phyloP scores from a whole-genome alignment of 35 echinoderm and acorn worm species.

The Eucidaris tribuloides region DNA sequence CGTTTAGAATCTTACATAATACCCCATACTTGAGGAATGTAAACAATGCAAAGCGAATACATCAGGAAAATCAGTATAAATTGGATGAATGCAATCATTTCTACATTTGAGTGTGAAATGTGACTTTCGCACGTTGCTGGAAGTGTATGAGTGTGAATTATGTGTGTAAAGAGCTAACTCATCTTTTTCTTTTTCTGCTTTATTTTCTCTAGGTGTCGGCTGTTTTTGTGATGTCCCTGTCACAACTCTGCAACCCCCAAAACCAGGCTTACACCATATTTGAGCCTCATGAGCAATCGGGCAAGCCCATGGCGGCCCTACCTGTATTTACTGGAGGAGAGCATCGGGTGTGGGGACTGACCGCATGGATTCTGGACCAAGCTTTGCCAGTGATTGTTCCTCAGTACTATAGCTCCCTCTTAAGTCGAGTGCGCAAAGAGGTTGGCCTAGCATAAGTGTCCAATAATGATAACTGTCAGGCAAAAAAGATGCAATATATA shows the following conservation, averaged over 20 bases:
- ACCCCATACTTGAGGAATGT: too few relatives aligned
- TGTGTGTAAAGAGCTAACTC: too few relatives aligned
- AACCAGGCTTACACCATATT: slow-evolving; percentile 32
- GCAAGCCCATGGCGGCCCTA: not conserved
- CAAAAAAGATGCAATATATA: too few relatives aligned
- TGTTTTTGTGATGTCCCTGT: slow-evolving; percentile 48
- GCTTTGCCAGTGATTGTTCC: slow-evolving; percentile 33
- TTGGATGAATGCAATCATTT: too few relatives aligned
- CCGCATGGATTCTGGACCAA: slow-evolving; percentile 22
- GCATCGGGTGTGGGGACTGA: slow-evolving; percentile 58
- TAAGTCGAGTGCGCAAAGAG: not conserved
- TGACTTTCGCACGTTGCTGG: too few relatives aligned
- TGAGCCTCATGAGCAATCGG: not conserved
- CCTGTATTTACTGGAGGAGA: slow-evolving; percentile 56
- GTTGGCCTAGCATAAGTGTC: too few relatives aligned
- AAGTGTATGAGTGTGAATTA: too few relatives aligned
- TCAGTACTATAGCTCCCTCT: not conserved
- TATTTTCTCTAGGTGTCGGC: slow-evolving; percentile 54
- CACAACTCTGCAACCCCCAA: slow-evolving; percentile 25
- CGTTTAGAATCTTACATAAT: too few relatives aligned
- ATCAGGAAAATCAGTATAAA: too few relatives aligned
- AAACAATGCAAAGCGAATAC: too few relatives aligned
- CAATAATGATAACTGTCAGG: too few relatives aligned
- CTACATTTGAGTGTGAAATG: too few relatives aligned
- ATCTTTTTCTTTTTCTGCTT: not conserved